A percentile compares a stretch with the other conserved stretches of the same genome.
Conservation (phyloP, 2,888 invertebrate species). For the Bhutanitis thaidina region DNA sequence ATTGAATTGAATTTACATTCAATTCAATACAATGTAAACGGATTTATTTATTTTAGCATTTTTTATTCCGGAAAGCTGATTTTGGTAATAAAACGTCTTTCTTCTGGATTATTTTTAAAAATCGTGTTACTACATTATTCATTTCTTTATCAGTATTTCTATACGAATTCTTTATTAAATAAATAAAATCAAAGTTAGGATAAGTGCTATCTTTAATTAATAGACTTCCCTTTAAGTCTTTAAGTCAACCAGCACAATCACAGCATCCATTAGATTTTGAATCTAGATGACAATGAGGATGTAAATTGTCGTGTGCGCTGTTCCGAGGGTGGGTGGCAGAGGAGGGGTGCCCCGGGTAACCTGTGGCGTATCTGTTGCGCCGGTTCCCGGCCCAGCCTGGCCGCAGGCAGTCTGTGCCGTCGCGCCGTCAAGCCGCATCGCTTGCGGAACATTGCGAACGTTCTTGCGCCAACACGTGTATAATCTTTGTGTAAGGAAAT, state of each 20-base stretch:
- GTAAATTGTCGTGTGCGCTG: slow-evolving; percentile 61
- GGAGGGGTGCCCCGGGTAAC: slow-evolving; percentile 65
- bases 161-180: too few relatives aligned
- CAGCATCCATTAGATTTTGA: slow-evolving; percentile 34
- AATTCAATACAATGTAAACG: too few relatives aligned
- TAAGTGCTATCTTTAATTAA: too few relatives aligned
- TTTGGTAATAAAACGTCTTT: too few relatives aligned
- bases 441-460: slow-evolving; percentile 36
- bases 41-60: too few relatives aligned
- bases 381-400: slow-evolving; percentile 44
- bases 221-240: too few relatives aligned
- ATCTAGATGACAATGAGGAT: slow-evolving; percentile 59
- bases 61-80: too few relatives aligned
- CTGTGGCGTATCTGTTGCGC: slow-evolving; percentile 79
- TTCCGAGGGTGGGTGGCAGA: slow-evolving; percentile 32
- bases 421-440: slow-evolving; percentile 31
- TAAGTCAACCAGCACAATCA: background rate
- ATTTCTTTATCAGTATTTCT: too few relatives aligned
- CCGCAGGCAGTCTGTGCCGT: slow-evolving; percentile 36
- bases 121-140: too few relatives aligned
- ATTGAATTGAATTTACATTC: too few relatives aligned
- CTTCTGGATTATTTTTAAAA: too few relatives aligned
- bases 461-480: slow-evolving; percentile 59
- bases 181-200: too few relatives aligned
- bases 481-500: slow-evolving; percentile 33